phyloP scores from a whole-genome alignment of 2,888 invertebrate species.

The Mesorhabditis belari region DNA sequence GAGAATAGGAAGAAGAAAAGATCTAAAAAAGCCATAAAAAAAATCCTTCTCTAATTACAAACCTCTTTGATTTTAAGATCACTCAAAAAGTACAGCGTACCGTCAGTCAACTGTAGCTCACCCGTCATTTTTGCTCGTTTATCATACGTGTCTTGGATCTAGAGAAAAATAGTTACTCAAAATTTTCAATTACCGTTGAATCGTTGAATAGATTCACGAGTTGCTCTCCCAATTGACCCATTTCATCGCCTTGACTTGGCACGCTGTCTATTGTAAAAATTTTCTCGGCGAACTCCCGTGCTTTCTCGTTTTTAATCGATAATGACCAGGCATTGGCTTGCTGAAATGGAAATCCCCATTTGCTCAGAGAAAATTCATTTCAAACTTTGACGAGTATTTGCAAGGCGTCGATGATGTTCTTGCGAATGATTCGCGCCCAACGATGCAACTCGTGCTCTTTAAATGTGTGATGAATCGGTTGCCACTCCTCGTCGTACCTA shows the following conservation, averaged over 20 bases:
- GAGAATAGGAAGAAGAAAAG: slow-evolving; percentile 4
- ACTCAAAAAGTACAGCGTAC: slow-evolving; percentile 27
- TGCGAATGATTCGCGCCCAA: slow-evolving; percentile 19
- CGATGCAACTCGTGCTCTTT: slow-evolving; percentile 10
- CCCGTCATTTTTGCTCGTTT: slow-evolving; percentile 2
- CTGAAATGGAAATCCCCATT: slow-evolving; percentile 1
- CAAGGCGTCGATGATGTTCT: slow-evolving; percentile 26
- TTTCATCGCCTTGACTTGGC: not conserved
- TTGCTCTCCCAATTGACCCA: not conserved
- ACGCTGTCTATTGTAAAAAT: slow-evolving; percentile 1
- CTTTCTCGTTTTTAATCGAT: slow-evolving; percentile 2
- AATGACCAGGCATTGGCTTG: slow-evolving; percentile 7
- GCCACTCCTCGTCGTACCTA: slow-evolving; percentile 28
- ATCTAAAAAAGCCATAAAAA: not conserved
- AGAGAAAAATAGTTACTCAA: not conserved
- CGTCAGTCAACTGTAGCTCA: slow-evolving; percentile 27
- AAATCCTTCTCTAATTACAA: not conserved
- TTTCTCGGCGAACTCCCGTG: slow-evolving; percentile 4
- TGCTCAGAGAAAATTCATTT: not conserved
- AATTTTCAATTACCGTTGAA: slow-evolving; percentile 2
- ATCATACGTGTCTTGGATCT: not conserved
- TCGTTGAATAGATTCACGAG: slow-evolving; percentile 3
- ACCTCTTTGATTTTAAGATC: slow-evolving; percentile 11
- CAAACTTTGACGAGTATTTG: slow-evolving; percentile 26
- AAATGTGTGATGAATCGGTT: slow-evolving; percentile 6